Evolutionary conservation across 2,888 invertebrate species (phyloP).

Genomic region (Microctonus hyperodae): DNA sequence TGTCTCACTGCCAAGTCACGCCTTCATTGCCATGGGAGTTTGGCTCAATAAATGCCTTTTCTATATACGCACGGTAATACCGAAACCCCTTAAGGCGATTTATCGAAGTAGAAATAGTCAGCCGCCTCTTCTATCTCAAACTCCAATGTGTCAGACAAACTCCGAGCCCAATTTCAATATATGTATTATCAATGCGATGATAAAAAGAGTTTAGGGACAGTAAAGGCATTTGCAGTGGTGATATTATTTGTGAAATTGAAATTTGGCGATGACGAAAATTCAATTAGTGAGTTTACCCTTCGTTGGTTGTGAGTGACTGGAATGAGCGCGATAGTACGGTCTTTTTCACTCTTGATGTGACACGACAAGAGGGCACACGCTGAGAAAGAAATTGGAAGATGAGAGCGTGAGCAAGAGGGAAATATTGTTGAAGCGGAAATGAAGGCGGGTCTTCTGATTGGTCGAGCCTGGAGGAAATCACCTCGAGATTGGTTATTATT

Average conservation of each 20-base stretch:
- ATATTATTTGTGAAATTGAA: constrained; percentile 23
- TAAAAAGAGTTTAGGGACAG: background rate
- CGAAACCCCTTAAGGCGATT: constrained; percentile 5
- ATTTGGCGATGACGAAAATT: constrained; percentile 23
- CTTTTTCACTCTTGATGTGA: background rate
- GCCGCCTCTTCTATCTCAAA: constrained; percentile 1
- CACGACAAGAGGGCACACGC: background rate
- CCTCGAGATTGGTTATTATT: constrained; percentile 63
- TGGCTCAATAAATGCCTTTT: constrained; percentile 49
- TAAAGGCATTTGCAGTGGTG: background rate
- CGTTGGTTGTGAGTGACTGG: constrained; percentile 19
- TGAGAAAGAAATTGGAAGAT: background rate
- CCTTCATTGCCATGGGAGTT: constrained; percentile 48
- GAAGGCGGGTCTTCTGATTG: constrained; percentile 61
- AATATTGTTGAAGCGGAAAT: constrained; percentile 53
- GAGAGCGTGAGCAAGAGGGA: constrained; percentile 7
- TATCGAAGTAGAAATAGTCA: constrained; percentile 14
- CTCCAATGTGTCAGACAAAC: constrained; percentile 18
- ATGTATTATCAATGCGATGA: background rate
- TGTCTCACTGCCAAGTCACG: constrained; percentile 55
- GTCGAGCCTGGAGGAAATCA: constrained; percentile 59
- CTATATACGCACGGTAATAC: constrained; percentile 19
- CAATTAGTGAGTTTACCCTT: constrained; percentile 21
- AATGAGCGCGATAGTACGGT: background rate
- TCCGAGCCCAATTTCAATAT: background rate